Base-by-base conservation (phyloP, 2,113 vertebrate species). In the Ochotona princeps region DNA sequence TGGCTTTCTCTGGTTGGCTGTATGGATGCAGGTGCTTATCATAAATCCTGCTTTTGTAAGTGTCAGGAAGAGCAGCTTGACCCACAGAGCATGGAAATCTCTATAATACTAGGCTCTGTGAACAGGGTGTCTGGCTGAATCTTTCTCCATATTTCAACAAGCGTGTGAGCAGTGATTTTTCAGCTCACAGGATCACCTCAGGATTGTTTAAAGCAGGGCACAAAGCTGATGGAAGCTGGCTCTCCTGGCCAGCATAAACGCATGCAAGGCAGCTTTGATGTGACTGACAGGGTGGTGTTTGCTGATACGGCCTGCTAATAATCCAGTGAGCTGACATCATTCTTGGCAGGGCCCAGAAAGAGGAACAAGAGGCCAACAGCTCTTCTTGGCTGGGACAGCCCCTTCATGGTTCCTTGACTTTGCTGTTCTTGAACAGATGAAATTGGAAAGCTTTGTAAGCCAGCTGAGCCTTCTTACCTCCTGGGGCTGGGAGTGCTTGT, bases 321-420 rank as follows among this genome's bases (percentile, higher is more conserved):
- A 93, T 96, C 93, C 90, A 96, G 69, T 0, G 3, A 87, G 54
- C 90, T 96, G 95, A 97, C 90, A 92, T 96, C 96, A 96, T 95
- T 96, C 90, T 96, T 95, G 96, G 96, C 97, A 94, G 65, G 51
- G 13, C 60, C 82, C 81, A 89, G 86, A 94, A 86, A 87, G 89
- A 85, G 76, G 95, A 92, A 72, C 28, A 74, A 93, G 91, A 83
- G 92, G 61, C 95, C 79, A 92, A 28, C 12, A 91, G 94, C 90
- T 90, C 89, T 76, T 65, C 18, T 78, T 85, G 47, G 81, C 82
- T 92, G 82, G 80, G 60, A 69, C 28, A 72, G 65, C 81, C 84
- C 60, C 87, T 66, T 82, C 20, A 79, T 76, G 84, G 60, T 30
- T 90, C 93, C 73, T 78, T 84, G 57, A 67, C 73, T 87, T 91